Percentiles rank a stretch among this genome's conserved stretches.
These are phyloP conservation scores for Drosophila miranda DNA, from an alignment of 1,140 invertebrate species.

Conservation along the genomic window DNA sequence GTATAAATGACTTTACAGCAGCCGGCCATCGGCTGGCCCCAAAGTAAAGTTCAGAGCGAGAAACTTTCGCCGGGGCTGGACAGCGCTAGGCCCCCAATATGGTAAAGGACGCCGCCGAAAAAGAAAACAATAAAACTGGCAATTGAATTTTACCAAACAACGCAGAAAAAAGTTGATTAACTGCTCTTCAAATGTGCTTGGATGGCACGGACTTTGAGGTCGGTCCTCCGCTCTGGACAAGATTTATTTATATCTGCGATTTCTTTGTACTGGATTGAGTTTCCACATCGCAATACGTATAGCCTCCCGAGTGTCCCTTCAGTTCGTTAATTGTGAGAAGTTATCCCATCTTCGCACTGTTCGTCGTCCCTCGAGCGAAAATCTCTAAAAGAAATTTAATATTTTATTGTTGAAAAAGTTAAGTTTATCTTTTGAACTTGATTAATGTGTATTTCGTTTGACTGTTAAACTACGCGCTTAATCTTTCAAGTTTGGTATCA, in stretches of 20 bases:
- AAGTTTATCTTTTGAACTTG: conserved; percentile 37
- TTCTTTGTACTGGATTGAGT: conserved; percentile 21
- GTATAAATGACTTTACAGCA: conserved; percentile 47
- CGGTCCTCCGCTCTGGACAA: conserved; percentile 6
- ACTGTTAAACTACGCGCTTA: conserved; percentile 14
- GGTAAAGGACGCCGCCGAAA: conserved; percentile 25
- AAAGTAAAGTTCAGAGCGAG: conserved; percentile 22
- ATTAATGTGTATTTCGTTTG: conserved; percentile 40
- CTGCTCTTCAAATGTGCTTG: conserved; percentile 33
- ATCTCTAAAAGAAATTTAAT: conserved; percentile 27
- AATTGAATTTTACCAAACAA: conserved; percentile 49
- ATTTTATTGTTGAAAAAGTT: conserved; percentile 22
- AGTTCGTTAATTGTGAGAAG: conserved; percentile 36
- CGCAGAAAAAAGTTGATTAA: conserved; percentile 54
- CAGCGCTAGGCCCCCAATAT: conserved; percentile 21
- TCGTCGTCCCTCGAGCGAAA: conserved; percentile 7
- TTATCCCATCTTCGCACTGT: not conserved
- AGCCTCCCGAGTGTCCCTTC: conserved; percentile 14
- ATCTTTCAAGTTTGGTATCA: not conserved
- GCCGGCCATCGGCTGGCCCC: conserved; percentile 2
- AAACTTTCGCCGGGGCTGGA: conserved; percentile 34
- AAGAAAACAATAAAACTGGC: conserved; percentile 38
- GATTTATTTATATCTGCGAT: conserved; percentile 38
- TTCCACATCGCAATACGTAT: not conserved
- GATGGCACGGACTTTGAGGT: conserved; percentile 3